These are phyloP conservation scores for Trissolcus basalis DNA, from an alignment of 1,140 invertebrate genomes.

Conservation along the genomic window DNA sequence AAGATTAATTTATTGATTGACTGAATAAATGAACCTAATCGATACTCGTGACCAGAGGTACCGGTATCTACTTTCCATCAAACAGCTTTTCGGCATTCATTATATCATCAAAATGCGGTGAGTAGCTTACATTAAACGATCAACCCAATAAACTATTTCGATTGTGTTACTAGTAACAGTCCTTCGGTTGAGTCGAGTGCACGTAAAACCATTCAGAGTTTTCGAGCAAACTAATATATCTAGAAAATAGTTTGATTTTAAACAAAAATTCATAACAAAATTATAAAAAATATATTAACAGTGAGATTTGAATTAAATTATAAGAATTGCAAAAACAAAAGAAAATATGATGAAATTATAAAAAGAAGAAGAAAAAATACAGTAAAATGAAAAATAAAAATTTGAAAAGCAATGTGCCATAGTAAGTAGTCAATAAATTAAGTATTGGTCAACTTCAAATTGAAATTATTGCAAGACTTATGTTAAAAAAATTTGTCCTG, in stretches of 20 bases:
- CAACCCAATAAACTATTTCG: slow-evolving; percentile 55
- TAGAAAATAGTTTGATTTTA: no score
- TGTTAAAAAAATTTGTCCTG: background rate
- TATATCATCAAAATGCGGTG: slow-evolving; percentile 53
- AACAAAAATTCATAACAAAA: background rate
- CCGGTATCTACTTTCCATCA: slow-evolving; percentile 70
- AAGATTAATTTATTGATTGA: slow-evolving; percentile 70
- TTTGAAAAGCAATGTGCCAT: slow-evolving; percentile 58
- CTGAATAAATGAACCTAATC: slow-evolving; percentile 66
- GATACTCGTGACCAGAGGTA: slow-evolving; percentile 71
- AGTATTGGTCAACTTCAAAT: no score
- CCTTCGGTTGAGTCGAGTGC: slow-evolving; percentile 28
- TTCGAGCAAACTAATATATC: background rate
- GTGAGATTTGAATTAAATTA: slow-evolving; percentile 3
- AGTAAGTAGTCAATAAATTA: slow-evolving; percentile 64
- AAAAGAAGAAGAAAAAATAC: slow-evolving; percentile 13
- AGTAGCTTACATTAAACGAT: slow-evolving; percentile 54
- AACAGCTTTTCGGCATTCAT: slow-evolving; percentile 57
- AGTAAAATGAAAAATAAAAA: slow-evolving; percentile 38
- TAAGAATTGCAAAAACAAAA: slow-evolving; percentile 2
- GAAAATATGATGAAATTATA: background rate
- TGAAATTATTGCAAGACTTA: no score
- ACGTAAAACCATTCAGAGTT: slow-evolving; percentile 24
- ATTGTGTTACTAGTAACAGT: slow-evolving; percentile 45
- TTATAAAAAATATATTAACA: slow-evolving; percentile 6